Evolutionary conservation across 2,888 invertebrate genomes (phyloP).

Genomic region (Papilio elwesi): DNA sequence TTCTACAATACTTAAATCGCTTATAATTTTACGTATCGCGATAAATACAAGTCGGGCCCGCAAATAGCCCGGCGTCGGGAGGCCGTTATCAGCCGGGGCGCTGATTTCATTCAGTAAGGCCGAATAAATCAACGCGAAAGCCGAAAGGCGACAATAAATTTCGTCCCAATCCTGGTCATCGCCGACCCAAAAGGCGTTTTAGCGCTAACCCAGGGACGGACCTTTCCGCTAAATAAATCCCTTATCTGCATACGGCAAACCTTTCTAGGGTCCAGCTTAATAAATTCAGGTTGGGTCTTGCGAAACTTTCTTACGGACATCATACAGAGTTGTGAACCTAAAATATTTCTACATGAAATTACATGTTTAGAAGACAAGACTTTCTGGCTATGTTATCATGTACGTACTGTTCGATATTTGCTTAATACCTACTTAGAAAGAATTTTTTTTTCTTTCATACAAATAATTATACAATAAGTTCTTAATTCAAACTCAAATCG

Average conservation of each 20-base stretch:
- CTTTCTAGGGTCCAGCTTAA: slow-evolving; percentile 84
- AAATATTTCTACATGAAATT: too few relatives aligned
- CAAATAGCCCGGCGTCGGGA: slow-evolving; percentile 49
- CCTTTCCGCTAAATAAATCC: slow-evolving; percentile 85
- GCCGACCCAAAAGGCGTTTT: slow-evolving; percentile 78
- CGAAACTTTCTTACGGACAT: slow-evolving; percentile 66
- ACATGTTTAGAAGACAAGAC: too few relatives aligned
- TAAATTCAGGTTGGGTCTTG: slow-evolving; percentile 83
- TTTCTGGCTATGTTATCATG: too few relatives aligned
- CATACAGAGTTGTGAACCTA: slow-evolving; percentile 58
- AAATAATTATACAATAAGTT: too few relatives aligned
- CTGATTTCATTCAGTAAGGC: slow-evolving; percentile 68
- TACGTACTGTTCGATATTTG: too few relatives aligned
- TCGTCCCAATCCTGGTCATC: slow-evolving; percentile 81
- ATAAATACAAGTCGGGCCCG: slow-evolving; percentile 44
- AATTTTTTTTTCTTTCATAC: too few relatives aligned
- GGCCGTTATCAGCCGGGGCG: slow-evolving; percentile 67
- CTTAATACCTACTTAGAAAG: too few relatives aligned
- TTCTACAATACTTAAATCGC: background rate
- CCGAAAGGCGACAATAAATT: slow-evolving; percentile 81
- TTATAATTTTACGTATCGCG: slow-evolving; percentile 7
- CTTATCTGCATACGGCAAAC: slow-evolving; percentile 85
- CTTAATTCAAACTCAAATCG: too few relatives aligned
- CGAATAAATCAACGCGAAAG: slow-evolving; percentile 80
- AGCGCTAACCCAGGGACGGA: slow-evolving; percentile 81